Evolutionary conservation across 23 tunicate genomes (phyloP), one percentile per base, ranked within the genome.

Genomic region (Halocynthia roretzi): DNA sequence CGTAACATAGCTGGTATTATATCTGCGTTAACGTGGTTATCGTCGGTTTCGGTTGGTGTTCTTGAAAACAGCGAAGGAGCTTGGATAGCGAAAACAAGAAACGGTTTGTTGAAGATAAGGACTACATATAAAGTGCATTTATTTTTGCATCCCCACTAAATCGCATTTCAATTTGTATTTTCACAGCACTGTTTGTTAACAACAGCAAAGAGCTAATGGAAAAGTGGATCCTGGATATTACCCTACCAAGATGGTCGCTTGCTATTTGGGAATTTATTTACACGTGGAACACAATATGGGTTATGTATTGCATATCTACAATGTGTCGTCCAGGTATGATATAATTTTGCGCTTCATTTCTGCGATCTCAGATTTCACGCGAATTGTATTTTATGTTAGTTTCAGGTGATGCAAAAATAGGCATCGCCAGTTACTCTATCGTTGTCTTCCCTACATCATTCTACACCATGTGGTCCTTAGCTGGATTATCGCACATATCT

Each of bases 211-310:
- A 19, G 8, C 58, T 88, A 8, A 84, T 65, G 76, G 70, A 56
- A 15, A 21, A 68, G n/a, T 80, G 87, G 81, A 73, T 66, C 71
- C 83, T 86, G 8, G 95, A 78, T 51, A 73, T 88, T n/a, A 88
- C 95, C 4, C 95, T 83, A 0, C 68, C 83, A 8, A 71, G 62
- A 72, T 88, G 87, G 87, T 68, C 87, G 11, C 67, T 77, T 17
- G 77, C 78, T 10, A 64, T 83, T 17, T 81, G 87, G 87, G 87
- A 79, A 56, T 88, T 88, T 67, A 73, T 79, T 50, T 88, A 88
- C 84, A 82, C 87, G 9, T 88, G 95, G 95, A 88, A 88, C 72
- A 78, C 86, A 83, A 56, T 88, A 10, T 88, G 95, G 95, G 87
- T 83, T 9, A 54, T 74, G 53, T 88, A 88, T 56, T 83, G 87